Evolutionary conservation across 2,888 invertebrate species (phyloP).

Genomic region (Drosophila histrio): DNA sequence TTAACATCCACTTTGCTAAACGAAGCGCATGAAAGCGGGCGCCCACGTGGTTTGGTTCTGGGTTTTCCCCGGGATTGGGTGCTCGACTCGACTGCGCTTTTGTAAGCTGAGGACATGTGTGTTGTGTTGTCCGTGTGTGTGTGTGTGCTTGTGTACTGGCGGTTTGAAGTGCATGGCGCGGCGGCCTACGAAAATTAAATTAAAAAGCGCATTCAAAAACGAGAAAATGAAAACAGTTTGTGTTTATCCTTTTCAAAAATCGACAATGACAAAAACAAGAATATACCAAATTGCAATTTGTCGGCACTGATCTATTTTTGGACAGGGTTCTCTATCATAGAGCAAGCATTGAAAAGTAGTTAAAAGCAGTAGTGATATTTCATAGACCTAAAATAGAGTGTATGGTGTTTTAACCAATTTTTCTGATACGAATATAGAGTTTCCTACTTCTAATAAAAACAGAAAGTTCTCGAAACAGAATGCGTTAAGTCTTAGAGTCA

Average conservation of each 20-base stretch:
- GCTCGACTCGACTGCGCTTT: conserved; percentile 59
- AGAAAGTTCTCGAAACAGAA: too few relatives aligned
- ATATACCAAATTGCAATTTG: conserved; percentile 42
- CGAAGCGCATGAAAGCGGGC: conserved; percentile 81
- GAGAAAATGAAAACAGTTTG: conserved; percentile 35
- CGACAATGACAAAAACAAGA: conserved; percentile 17
- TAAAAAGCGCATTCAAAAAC: conserved; percentile 63
- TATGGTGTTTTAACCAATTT: too few relatives aligned
- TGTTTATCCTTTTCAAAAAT: conserved; percentile 24
- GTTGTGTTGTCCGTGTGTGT: conserved; percentile 1
- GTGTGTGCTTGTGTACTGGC: conserved; percentile 22
- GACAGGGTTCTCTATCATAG: background rate
- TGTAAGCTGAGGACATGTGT: conserved; percentile 47
- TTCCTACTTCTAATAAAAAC: too few relatives aligned
- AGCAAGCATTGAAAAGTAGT: background rate
- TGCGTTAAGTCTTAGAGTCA: too few relatives aligned
- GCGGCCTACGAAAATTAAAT: conserved; percentile 72
- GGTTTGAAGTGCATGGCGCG: conserved; percentile 60
- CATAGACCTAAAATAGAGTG: too few relatives aligned
- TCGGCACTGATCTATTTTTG: conserved; percentile 33
- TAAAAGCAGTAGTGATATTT: background rate
- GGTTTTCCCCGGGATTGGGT: conserved; percentile 14
- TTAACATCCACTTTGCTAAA: conserved; percentile 84
- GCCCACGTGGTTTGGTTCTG: conserved; percentile 43
- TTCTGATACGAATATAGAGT: too few relatives aligned